Conservation (phyloP, 2,888 invertebrate genomes). For the Tipula lateralis region DNA sequence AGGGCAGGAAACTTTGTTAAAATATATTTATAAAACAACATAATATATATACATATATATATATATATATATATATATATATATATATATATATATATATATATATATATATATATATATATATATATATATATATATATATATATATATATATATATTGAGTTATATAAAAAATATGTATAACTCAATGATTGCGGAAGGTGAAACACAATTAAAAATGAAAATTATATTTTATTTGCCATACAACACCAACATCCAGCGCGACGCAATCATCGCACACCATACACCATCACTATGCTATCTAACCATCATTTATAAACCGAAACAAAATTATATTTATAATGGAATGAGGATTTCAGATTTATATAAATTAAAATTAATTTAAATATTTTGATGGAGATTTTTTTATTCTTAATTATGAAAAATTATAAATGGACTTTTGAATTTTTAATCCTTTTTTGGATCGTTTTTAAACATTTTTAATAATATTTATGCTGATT, state of each 20-base stretch:
- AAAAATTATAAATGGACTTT: constrained; percentile 24
- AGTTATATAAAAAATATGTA: too few species aligned
- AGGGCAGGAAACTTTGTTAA: constrained; percentile 27
- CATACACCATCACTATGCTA: not conserved
- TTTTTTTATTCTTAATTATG: constrained; percentile 6
- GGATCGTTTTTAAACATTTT: not conserved
- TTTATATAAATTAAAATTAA: constrained; percentile 24
- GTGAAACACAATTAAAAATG: constrained; percentile 24
- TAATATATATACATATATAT: not conserved
- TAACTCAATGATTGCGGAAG: constrained; percentile 15
- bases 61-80: too few species aligned
- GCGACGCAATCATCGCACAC: not conserved
- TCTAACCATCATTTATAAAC: not conserved
- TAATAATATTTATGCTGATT: constrained; percentile 24
- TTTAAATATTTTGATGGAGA: constrained; percentile 24
- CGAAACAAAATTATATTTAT: constrained; percentile 5
- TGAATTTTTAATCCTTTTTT: constrained; percentile 21
- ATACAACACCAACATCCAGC: not conserved
- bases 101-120: too few species aligned
- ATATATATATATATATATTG: too few species aligned
- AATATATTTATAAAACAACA: constrained; percentile 20
- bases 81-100: too few species aligned
- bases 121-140: too few species aligned
- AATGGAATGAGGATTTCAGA: not conserved
- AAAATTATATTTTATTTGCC: constrained; percentile 7